phyloP scores from a whole-genome alignment of 2,113 vertebrate genomes.

The Mastomys natalensis region DNA sequence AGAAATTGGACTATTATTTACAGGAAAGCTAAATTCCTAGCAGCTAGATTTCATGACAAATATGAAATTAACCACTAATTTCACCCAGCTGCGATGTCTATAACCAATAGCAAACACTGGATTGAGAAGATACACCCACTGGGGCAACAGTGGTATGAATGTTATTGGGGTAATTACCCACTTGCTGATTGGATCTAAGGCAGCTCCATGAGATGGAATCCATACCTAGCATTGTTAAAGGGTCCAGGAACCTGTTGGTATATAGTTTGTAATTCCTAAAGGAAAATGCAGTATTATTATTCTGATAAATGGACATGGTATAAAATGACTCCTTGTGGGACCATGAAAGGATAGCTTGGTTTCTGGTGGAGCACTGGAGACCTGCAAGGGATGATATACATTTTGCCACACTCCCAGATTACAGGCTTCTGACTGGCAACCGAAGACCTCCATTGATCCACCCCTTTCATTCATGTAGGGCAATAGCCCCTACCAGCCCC shows the following conservation, averaged over 20 bases:
- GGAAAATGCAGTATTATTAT: neutral
- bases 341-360: too few species aligned
- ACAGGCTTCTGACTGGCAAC: too few species aligned
- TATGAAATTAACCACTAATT: neutral
- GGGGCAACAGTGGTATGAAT: neutral
- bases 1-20: neutral
- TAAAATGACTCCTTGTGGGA: neutral
- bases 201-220: neutral
- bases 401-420: too few species aligned
- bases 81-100: neutral
- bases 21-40: neutral
- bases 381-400: too few species aligned
- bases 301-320: neutral
- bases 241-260: too few species aligned
- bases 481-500: too few species aligned
- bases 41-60: neutral
- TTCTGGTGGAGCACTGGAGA: too few species aligned
- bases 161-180: neutral
- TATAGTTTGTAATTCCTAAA: neutral
- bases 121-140: neutral
- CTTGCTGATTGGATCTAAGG: neutral
- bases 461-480: too few species aligned
- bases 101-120: neutral
- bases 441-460: too few species aligned
- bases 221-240: neutral